Conservation (phyloP, 2,797 vertebrate genomes). For the Argya squamiceps region DNA sequence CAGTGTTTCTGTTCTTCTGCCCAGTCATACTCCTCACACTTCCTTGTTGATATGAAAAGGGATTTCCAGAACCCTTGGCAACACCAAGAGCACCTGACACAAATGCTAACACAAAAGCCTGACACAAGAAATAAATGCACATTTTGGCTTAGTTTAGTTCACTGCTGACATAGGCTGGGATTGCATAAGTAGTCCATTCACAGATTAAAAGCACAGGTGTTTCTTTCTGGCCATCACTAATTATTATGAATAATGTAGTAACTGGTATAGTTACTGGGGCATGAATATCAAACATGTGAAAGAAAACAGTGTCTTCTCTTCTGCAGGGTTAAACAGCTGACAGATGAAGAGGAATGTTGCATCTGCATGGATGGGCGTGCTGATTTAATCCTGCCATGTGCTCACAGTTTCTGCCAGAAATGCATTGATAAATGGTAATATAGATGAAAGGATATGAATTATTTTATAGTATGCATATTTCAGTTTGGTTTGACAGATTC, state of each 20-base stretch:
- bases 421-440: conserved; percentile 97
- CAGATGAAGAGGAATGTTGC: conserved; percentile 96
- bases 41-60: background rate
- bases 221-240: background rate
- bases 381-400: conserved; percentile 94
- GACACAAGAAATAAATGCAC: background rate
- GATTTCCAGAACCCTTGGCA: background rate
- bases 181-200: background rate
- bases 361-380: conserved; percentile 97
- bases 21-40: background rate
- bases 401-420: conserved; percentile 98
- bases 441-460: background rate
- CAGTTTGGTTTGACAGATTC: background rate
- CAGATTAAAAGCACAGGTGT: background rate
- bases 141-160: background rate
- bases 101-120: background rate
- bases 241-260: background rate
- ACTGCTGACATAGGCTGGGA: background rate
- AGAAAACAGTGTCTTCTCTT: conserved; percentile 12
- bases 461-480: background rate
- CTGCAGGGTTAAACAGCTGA: conserved; percentile 93
- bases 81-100: background rate
- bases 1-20: background rate
- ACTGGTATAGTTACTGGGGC: background rate
- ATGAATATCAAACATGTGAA: background rate